Percentiles rank a stretch among this genome's conserved stretches.
These are phyloP conservation scores for Nasonia giraulti DNA, from an alignment of 1,140 invertebrate genomes.

Conservation along the genomic window DNA sequence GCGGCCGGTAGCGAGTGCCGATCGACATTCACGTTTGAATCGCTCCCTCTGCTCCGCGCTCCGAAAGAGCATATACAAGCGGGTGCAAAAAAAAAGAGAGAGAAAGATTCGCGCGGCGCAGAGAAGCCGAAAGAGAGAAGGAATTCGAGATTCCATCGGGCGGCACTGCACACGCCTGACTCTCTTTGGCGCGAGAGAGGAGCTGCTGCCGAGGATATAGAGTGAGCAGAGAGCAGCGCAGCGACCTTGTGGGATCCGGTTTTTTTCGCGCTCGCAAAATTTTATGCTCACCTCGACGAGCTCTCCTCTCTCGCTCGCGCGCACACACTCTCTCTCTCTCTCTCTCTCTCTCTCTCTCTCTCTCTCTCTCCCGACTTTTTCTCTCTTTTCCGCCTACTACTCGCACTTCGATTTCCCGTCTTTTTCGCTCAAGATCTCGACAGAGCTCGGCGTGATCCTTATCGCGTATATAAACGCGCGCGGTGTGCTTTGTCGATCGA, in stretches of 20 bases:
- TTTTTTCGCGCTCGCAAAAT: constrained; percentile 49
- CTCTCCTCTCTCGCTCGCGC: background rate
- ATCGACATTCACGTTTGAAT: constrained; percentile 1
- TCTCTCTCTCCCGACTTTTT: too few relatives aligned
- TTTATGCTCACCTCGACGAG: constrained; percentile 41
- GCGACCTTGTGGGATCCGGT: constrained; percentile 48
- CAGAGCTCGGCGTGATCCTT: too few relatives aligned
- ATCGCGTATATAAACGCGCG: too few relatives aligned
- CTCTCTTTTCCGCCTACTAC: too few relatives aligned
- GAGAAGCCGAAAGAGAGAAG: constrained; percentile 6
- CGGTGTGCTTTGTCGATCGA: background rate
- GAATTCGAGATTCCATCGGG: constrained; percentile 43
- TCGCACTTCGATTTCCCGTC: too few relatives aligned
- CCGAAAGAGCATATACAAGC: background rate
- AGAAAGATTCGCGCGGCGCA: background rate
- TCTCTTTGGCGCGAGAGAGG: constrained; percentile 2
- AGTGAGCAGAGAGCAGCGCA: constrained; percentile 22
- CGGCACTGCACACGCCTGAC: background rate
- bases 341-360: background rate
- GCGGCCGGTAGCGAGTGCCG: background rate
- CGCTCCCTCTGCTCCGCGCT: background rate
- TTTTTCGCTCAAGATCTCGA: too few relatives aligned
- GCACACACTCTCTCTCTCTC: background rate
- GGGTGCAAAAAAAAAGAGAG: background rate
- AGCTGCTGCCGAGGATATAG: constrained; percentile 5